These are phyloP conservation scores for Riptortus pedestris DNA, from an alignment of 1,140 invertebrate genomes.

Conservation along the genomic window DNA sequence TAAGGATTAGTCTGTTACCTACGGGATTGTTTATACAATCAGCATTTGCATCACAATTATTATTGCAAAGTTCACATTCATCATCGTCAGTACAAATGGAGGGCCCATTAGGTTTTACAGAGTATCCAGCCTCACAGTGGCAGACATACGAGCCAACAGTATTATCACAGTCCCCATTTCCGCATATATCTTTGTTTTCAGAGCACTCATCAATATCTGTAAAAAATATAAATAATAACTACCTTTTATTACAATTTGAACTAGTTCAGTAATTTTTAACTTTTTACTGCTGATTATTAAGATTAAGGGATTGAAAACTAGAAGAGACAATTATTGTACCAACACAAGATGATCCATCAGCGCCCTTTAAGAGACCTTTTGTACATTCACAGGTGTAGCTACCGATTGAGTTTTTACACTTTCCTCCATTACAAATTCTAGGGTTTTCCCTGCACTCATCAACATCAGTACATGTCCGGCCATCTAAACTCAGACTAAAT, in stretches of 20 bases:
- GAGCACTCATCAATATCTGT: constrained; percentile 63
- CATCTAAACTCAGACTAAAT: constrained; percentile 39
- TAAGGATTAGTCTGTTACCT: constrained; percentile 30
- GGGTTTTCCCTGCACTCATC: constrained; percentile 70
- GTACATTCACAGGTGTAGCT: constrained; percentile 68
- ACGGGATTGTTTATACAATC: constrained; percentile 70
- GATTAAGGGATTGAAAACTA: too few relatives aligned
- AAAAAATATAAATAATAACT: constrained; percentile 27
- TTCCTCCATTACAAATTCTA: constrained; percentile 72
- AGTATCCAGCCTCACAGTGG: constrained; percentile 65
- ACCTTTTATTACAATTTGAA: too few relatives aligned
- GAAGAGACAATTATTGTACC: constrained; percentile 38
- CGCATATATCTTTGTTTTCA: constrained; percentile 54
- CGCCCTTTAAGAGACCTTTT: constrained; percentile 56
- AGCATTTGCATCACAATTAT: constrained; percentile 67
- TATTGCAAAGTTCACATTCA: constrained; percentile 66
- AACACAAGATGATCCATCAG: constrained; percentile 56
- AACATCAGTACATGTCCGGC: constrained; percentile 45
- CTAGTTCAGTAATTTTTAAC: too few relatives aligned
- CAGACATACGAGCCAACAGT: constrained; percentile 76
- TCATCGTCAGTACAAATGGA: constrained; percentile 70
- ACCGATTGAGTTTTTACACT: constrained; percentile 67
- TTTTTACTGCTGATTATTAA: too few relatives aligned
- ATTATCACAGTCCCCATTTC: constrained; percentile 64
- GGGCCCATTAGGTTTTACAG: constrained; percentile 61